Conservation (phyloP, 2,888 invertebrate species). For the Drosophila neonasuta region DNA sequence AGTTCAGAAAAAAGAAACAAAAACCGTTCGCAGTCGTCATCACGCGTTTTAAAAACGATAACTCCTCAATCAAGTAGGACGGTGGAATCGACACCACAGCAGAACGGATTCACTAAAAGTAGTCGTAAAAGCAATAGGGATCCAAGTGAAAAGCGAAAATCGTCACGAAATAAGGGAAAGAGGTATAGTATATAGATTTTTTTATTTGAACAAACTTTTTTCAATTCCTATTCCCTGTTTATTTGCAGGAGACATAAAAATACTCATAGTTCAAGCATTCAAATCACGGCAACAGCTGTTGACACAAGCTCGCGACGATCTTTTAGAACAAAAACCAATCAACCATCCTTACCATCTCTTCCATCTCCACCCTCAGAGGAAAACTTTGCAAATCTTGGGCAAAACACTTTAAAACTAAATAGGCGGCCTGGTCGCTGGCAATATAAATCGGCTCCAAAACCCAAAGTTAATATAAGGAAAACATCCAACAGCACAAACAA, state of each 20-base stretch:
- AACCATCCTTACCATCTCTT: conserved; percentile 74
- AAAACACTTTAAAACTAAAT: conserved; percentile 92
- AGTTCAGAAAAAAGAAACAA: conserved; percentile 84
- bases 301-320: conserved; percentile 83
- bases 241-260: conserved; percentile 82
- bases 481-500: conserved; percentile 84
- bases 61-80: conserved; percentile 84
- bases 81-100: conserved; percentile 36
- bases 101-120: conserved; percentile 46
- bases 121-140: conserved; percentile 54
- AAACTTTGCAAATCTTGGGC: conserved; percentile 84
- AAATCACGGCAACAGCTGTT: conserved; percentile 61
- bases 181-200: conserved; percentile 46
- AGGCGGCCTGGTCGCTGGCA: conserved; percentile 93
- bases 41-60: conserved; percentile 90
- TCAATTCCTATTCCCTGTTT: neutral
- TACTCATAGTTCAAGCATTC: conserved; percentile 48
- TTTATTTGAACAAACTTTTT: neutral
- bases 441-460: conserved; percentile 94
- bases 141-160: conserved; percentile 51
- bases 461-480: conserved; percentile 91
- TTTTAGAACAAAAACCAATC: conserved; percentile 86
- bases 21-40: conserved; percentile 86
- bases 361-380: conserved; percentile 83
- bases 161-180: conserved; percentile 67